Conservation (phyloP, 2,797 vertebrate species). For the Coracias cyanogaster region DNA sequence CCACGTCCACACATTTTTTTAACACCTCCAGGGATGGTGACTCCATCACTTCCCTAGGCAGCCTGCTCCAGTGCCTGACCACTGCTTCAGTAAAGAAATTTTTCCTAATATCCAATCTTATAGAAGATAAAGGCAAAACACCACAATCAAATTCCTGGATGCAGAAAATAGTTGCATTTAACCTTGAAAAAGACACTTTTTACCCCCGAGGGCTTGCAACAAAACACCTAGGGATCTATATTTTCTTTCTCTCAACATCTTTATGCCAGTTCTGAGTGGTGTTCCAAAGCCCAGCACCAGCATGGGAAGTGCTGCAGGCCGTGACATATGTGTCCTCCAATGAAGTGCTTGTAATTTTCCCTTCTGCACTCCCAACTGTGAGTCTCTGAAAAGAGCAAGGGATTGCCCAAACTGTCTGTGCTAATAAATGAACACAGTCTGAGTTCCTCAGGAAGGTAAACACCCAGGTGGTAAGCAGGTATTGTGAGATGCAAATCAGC, state of each 20-base stretch:
- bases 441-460: background rate
- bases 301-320: fast-evolving
- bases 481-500: background rate
- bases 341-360: background rate
- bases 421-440: background rate
- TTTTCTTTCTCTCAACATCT: background rate
- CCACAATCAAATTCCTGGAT: background rate
- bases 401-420: background rate
- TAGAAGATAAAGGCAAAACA: background rate
- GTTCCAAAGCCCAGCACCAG: background rate
- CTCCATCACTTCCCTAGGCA: too few relatives aligned
- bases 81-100: too few relatives aligned
- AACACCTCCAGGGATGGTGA: too few relatives aligned
- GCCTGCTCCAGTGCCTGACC: too few relatives aligned
- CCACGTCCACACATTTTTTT: too few relatives aligned
- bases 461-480: background rate
- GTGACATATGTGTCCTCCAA: background rate
- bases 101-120: background rate
- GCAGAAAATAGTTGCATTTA: background rate
- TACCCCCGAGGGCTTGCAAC: background rate
- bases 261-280: background rate
- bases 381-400: background rate
- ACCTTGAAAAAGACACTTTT: background rate
- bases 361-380: background rate
- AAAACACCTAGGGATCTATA: background rate